Evolutionary conservation across 2,797 vertebrate species (phyloP), one percentile per base, ranked within the genome.

Genomic region (Alca torda): DNA sequence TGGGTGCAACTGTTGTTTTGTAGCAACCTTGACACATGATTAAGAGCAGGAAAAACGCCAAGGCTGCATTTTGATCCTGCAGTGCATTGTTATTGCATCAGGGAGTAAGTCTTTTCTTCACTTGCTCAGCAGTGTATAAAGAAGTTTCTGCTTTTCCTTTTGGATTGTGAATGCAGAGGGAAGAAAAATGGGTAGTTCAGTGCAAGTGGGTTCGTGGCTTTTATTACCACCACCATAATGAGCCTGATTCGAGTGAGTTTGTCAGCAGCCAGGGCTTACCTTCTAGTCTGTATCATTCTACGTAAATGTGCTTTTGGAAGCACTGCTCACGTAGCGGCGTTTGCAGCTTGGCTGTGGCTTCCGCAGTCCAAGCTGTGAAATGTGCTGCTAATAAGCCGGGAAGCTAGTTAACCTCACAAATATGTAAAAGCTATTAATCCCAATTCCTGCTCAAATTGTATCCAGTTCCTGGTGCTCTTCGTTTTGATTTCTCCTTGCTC

Each of bases 121-220:
- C 11, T 70, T 57, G n/a, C 28, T 11, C 35, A 59, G 73, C 19
- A 37, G 24, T 1, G 1, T 59, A 12, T 50, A 33, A 68, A 85
- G 63, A 63, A 64, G 35, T 67, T 91, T 67, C 57, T 88, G 28
- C 17, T 76, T 79, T 69, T 84, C 43, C 68, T 87, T 91, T 70
- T 31, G 4, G 20, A 43, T 8, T 90, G 39, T 61, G n/a, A 78
- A 41, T 51, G 31, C 6, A 41, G 54, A 41, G 26, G 25, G 14
- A 41, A 67, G 31, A 69, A 33, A 87, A 78, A 75, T 23, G 10
- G 11, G 14, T 41, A 46, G 33, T 46, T 70, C 24, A 30, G 0
- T 59, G 35, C 14, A 78, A 63, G 41, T 30, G 68, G 16, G 20
- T 81, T 69, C 17, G n/a, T 25, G 69, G n/a, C 16, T 82, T 87